Evolutionary conservation across 37 sponge, comb jelly and placozoan genomes (phyloP).

Genomic region (Hormiphora californensis): DNA sequence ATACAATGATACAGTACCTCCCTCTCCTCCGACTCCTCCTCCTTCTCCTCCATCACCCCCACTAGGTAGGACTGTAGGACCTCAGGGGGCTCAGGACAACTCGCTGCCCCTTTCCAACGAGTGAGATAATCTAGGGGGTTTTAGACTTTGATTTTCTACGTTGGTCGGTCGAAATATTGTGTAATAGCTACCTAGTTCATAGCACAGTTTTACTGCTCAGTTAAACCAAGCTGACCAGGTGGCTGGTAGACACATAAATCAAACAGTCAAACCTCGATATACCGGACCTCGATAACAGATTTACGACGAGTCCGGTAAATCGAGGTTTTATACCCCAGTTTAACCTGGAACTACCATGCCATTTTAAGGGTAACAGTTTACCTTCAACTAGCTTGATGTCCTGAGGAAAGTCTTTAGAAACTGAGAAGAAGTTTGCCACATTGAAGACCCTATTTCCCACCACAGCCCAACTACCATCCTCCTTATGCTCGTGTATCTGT

Average conservation of each 20-base stretch:
- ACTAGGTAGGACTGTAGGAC: slow-evolving; percentile 39
- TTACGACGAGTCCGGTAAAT: no score
- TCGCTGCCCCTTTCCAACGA: neutral
- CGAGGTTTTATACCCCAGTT: no score
- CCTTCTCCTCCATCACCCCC: slow-evolving; percentile 55
- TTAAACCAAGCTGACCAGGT: no score
- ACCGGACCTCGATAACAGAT: no score
- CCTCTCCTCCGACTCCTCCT: slow-evolving; percentile 65
- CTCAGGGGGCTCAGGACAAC: neutral
- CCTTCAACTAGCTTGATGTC: neutral
- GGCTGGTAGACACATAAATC: no score
- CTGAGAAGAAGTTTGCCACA: neutral
- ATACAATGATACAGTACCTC: slow-evolving; percentile 68
- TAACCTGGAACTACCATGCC: no score
- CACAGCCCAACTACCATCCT: neutral
- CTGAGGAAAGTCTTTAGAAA: neutral
- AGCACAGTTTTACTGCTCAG: no score
- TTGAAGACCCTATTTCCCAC: neutral
- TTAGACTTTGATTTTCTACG: no score
- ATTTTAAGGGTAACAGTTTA: no score
- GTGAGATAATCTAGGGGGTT: slow-evolving; percentile 20
- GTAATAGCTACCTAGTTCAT: no score
- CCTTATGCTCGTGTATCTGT: slow-evolving; percentile 29
- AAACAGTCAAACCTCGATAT: no score
- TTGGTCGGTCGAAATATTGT: no score